Percentiles rank a stretch among this genome's conserved stretches.
These are phyloP conservation scores for Australoheros scitulus DNA, from an alignment of 2,113 vertebrate genomes.

Conservation along the genomic window DNA sequence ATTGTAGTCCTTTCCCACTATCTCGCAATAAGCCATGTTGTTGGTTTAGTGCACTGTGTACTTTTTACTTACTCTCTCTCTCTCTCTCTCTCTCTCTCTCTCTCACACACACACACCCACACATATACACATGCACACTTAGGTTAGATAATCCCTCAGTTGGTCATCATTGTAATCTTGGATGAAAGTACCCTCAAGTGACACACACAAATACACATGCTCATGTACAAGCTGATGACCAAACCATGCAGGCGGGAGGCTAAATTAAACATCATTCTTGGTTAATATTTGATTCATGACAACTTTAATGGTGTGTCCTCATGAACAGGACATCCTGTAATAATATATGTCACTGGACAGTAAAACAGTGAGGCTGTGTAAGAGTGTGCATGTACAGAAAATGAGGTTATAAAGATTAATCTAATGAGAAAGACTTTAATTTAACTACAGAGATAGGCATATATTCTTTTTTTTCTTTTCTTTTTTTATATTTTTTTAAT, in stretches of 20 bases:
- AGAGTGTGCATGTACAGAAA: not conserved
- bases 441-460: not conserved
- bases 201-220: not conserved
- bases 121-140: not conserved
- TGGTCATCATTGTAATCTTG: constrained; percentile 23
- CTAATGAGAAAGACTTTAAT: not conserved
- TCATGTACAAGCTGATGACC: constrained; percentile 4
- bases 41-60: constrained; percentile 36
- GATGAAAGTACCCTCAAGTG: not conserved
- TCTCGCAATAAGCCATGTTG: constrained; percentile 42
- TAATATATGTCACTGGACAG: constrained; percentile 24
- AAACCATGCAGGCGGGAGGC: not conserved
- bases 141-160: not conserved
- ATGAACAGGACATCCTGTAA: constrained; percentile 64
- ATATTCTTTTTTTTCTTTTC: not conserved
- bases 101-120: not conserved
- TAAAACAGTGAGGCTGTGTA: not conserved
- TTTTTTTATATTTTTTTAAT: not conserved
- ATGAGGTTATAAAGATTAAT: not conserved
- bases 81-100: not conserved
- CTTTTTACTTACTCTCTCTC: not conserved
- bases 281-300: constrained; percentile 65
- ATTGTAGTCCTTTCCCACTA: constrained; percentile 41
- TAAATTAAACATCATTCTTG: constrained; percentile 60
- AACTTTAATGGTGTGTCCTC: constrained; percentile 34